phyloP scores from a whole-genome alignment of 2,888 invertebrate genomes.

The Empis livida region DNA sequence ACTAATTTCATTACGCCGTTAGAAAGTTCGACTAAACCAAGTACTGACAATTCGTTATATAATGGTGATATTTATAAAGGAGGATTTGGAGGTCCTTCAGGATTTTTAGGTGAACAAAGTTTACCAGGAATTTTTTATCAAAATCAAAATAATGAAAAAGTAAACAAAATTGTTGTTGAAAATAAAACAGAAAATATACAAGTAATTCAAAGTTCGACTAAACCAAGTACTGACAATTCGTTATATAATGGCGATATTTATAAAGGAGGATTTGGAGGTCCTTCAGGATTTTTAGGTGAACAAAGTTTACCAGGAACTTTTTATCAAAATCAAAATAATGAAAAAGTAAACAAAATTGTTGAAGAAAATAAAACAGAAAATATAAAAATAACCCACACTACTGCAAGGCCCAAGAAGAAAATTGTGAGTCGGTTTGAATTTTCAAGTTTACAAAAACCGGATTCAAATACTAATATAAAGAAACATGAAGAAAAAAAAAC shows the following conservation, averaged over 20 bases:
- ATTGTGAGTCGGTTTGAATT: too few species aligned
- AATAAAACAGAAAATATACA: background rate
- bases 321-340: background rate
- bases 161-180: background rate
- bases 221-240: too few species aligned
- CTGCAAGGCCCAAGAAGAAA: too few species aligned
- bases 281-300: constrained; percentile 10
- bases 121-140: constrained; percentile 1
- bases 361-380: background rate
- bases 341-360: background rate
- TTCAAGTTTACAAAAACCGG: background rate
- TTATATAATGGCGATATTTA: constrained; percentile 6
- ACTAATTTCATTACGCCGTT: too few species aligned
- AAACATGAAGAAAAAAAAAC: too few species aligned
- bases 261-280: constrained; percentile 11
- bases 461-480: background rate
- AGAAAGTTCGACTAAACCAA: too few species aligned
- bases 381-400: too few species aligned
- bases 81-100: constrained; percentile 11
- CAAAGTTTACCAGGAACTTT: constrained; percentile 4
- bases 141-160: background rate
- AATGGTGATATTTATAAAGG: constrained; percentile 10
- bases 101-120: constrained; percentile 9
- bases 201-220: too few species aligned
- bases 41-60: background rate